Evolutionary conservation across 2,113 vertebrate species (phyloP), one percentile per base, ranked within the genome.

Genomic region (Clarias gariepinus): DNA sequence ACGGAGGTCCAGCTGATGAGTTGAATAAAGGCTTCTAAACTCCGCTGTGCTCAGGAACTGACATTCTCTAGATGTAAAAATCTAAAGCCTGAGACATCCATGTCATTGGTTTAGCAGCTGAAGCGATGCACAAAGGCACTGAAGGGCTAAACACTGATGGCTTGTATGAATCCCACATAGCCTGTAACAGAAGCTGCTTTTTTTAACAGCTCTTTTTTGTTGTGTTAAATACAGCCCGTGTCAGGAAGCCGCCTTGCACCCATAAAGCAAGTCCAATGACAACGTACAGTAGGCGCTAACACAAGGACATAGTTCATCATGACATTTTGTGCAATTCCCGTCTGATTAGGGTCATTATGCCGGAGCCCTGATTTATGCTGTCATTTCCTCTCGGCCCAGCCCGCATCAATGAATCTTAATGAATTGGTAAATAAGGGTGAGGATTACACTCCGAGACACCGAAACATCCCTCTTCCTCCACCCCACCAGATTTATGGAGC

Each of bases 341-440:
- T 96, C 97, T 99, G 98, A 99, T 99, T 99, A 99, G 97, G 98
- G 98, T 99, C 98, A 99, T 99, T 99, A 99, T 98, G 97, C 96
- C 97, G 97, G 97, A 97, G 97, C 96, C 91, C 98, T 99, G 98
- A 99, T 99, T 99, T 99, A 99, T 99, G 98, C 97, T 98, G 98
- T 99, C 98, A 99, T 99, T 99, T 95, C 98, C 98, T 97, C 97
- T 98, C 97, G 83, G 97, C 97, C 96, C 92, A 95, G 98, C 98
- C 97, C 96, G 98, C 98, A 99, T 99, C 98, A 98, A 98, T 99
- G 94, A 95, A 99, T 99, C 98, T 99, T 99, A 99, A 99, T 99
- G 98, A 99, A 99, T 99, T 99, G 98, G 98, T 99, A 99, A 99
- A 99, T 99, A 99, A 99, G 98, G 98, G 97, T 99, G 98, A 99